phyloP scores from a whole-genome alignment of 53 echinoderm and acorn worm species.

The Stichopus horrens region DNA sequence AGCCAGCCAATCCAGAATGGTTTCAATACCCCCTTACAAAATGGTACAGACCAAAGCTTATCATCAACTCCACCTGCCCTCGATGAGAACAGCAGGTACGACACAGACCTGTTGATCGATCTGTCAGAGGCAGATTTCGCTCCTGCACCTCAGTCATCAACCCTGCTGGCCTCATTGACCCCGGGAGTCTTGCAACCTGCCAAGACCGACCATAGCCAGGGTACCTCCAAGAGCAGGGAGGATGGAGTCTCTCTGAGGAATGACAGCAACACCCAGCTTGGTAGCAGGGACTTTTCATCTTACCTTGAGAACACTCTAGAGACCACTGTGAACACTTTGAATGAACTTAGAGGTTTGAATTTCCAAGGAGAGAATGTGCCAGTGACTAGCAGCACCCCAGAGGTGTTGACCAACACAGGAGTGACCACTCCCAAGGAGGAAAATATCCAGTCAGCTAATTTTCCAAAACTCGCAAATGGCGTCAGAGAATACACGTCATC shows the following conservation, averaged over 20 bases:
- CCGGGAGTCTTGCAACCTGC: slow-evolving; percentile 31
- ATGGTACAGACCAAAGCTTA: neutral
- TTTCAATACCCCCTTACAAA: neutral
- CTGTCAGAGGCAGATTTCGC: slow-evolving; percentile 97
- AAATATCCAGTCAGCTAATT: neutral
- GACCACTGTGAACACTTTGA: slow-evolving; percentile 38
- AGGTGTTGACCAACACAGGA: neutral
- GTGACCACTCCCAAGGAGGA: neutral
- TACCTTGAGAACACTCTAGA: slow-evolving; percentile 45
- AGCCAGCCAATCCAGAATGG: slow-evolving; percentile 45
- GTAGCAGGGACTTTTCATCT: slow-evolving; percentile 52
- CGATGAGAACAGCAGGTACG: slow-evolving; percentile 56
- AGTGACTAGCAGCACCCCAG: neutral
- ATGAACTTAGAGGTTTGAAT: slow-evolving; percentile 16
- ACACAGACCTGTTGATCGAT: slow-evolving; percentile 74
- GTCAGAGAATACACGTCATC: neutral
- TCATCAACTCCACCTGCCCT: neutral
- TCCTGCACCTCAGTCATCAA: slow-evolving; percentile 68
- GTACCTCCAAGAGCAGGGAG: neutral
- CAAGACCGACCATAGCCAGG: neutral
- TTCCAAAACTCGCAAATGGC: neutral
- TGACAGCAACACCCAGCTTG: slow-evolving; percentile 64
- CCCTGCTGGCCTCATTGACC: slow-evolving; percentile 51
- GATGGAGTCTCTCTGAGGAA: neutral
- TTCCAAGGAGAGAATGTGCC: neutral